These are phyloP conservation scores for Dasysyrphus albostriatus DNA, from an alignment of 2,888 invertebrate genomes.

Conservation along the genomic window DNA sequence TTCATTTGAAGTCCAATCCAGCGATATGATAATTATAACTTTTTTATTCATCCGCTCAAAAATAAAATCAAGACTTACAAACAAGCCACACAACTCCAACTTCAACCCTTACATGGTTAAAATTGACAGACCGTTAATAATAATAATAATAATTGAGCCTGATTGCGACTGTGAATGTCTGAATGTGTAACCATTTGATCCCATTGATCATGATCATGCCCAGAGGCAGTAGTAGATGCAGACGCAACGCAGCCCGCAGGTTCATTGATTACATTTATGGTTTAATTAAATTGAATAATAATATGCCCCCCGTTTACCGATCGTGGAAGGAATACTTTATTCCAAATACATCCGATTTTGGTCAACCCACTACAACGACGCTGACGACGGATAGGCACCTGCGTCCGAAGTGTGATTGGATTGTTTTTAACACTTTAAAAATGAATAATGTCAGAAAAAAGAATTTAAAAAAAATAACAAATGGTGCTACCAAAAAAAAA, in stretches of 20 bases:
- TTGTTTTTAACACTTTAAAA: conserved; percentile 43
- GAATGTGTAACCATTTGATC: conserved; percentile 67
- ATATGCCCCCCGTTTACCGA: conserved; percentile 39
- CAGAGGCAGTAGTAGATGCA: conserved; percentile 1
- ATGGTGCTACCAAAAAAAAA: conserved; percentile 27
- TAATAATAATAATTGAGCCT: conserved; percentile 62
- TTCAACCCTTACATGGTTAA: conserved; percentile 10
- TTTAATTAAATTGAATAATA: conserved; percentile 69
- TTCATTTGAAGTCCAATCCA: not conserved
- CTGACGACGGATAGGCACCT: conserved; percentile 49
- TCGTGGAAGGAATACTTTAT: conserved; percentile 52
- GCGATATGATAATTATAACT: conserved; percentile 11
- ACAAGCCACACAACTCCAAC: conserved; percentile 7
- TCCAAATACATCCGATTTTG: conserved; percentile 36
- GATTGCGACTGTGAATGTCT: conserved; percentile 51
- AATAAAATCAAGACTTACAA: not conserved
- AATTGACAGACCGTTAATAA: conserved; percentile 44
- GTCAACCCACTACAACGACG: not conserved
- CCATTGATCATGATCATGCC: conserved; percentile 59
- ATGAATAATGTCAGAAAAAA: not conserved
- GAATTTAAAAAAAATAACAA: not conserved
- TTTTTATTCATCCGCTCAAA: conserved; percentile 31
- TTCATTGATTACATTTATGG: conserved; percentile 67
- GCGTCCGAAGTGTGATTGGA: conserved; percentile 22
- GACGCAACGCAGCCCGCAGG: conserved; percentile 32